phyloP scores from a whole-genome alignment of 1,140 invertebrate genomes.

The Pseudoatta argentina region DNA sequence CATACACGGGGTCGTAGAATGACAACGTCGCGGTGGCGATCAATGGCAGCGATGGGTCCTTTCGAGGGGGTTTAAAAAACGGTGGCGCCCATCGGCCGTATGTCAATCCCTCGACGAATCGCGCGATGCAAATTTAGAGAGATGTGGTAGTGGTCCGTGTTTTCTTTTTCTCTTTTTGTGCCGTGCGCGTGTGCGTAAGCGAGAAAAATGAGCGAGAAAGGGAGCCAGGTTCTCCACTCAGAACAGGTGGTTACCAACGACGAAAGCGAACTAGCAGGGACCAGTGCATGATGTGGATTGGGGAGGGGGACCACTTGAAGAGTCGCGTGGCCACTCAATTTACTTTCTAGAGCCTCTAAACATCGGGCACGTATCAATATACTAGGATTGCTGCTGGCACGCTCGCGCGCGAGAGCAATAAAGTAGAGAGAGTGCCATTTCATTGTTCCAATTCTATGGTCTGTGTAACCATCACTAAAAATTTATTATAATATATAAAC shows the following conservation, averaged over 20 bases:
- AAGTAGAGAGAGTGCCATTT: constrained; percentile 62
- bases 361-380: constrained; percentile 72
- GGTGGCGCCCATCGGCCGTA: constrained; percentile 80
- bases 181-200: not conserved
- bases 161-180: constrained; percentile 50
- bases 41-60: constrained; percentile 60
- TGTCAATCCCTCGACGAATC: constrained; percentile 75
- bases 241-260: constrained; percentile 85
- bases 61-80: constrained; percentile 54
- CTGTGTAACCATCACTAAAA: not conserved
- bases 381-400: constrained; percentile 55
- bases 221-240: constrained; percentile 72
- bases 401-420: constrained; percentile 49
- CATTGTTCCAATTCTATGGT: constrained; percentile 53
- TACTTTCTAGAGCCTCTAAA: constrained; percentile 82
- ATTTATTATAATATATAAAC: not conserved
- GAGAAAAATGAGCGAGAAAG: constrained; percentile 25
- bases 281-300: constrained; percentile 67
- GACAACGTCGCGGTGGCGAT: constrained; percentile 73
- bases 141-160: constrained; percentile 36
- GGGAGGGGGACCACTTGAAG: constrained; percentile 81
- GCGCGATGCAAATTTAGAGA: constrained; percentile 68
- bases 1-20: constrained; percentile 62
- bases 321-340: constrained; percentile 85
- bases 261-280: constrained; percentile 74